Conservation (phyloP, 2,113 vertebrate species). For the Eptatretus burgeri region DNA sequence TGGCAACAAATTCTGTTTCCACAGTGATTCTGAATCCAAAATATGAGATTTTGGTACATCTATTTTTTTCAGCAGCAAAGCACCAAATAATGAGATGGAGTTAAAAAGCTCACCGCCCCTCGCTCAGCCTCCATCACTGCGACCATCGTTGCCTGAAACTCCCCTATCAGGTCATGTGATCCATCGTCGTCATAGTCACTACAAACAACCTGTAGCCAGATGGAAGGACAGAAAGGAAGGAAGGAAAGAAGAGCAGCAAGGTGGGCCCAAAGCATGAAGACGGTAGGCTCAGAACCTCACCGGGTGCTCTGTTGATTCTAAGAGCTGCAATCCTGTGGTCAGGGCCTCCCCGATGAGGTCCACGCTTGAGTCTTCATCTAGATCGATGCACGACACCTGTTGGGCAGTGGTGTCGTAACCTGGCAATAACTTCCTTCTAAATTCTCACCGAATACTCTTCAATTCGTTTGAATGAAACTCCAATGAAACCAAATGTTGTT, state of each 20-base stretch:
- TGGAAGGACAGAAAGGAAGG: background rate
- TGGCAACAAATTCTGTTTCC: no score
- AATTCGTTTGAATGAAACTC: no score
- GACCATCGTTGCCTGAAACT: background rate
- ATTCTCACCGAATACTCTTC: no score
- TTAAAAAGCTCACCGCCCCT: background rate
- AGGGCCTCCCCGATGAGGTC: constrained; percentile 6
- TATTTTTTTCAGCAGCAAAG: no score
- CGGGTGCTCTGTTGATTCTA: constrained; percentile 3
- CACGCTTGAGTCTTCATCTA: background rate
- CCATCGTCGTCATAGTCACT: constrained; percentile 5
- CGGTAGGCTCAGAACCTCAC: background rate
- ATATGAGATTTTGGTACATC: no score
- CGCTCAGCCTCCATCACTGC: constrained; percentile 1
- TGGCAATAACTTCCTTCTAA: no score
- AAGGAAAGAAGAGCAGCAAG: background rate
- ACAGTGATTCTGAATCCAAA: no score
- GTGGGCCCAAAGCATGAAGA: background rate
- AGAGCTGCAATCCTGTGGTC: background rate
- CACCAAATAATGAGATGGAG: no score
- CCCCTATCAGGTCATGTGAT: constrained; percentile 6
- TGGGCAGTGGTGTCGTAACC: no score
- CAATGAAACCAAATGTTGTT: no score
- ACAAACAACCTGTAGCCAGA: background rate
- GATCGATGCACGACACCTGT: background rate